Percentiles rank a stretch among this genome's conserved stretches.
These are phyloP conservation scores for Luehdorfia chinensis DNA, from an alignment of 1,140 invertebrate species.

Conservation along the genomic window DNA sequence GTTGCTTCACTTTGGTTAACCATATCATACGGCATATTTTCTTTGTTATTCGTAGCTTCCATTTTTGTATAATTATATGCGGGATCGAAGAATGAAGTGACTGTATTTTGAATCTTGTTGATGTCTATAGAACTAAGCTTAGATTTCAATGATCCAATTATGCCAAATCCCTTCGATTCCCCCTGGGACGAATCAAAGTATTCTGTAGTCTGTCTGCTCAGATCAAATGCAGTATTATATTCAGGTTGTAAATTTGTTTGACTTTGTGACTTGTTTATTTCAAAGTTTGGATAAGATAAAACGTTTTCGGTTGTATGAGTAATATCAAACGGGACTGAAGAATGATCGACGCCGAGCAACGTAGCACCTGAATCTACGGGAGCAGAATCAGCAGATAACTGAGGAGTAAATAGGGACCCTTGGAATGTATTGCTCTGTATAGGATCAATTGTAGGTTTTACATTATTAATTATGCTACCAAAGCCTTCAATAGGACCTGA, in stretches of 20 bases:
- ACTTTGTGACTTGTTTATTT: constrained; percentile 23
- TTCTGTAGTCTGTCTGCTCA: constrained; percentile 52
- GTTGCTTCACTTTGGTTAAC: neutral
- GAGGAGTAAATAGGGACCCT: constrained; percentile 49
- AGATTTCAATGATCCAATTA: constrained; percentile 67
- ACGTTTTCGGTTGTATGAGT: constrained; percentile 20
- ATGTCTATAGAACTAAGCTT: constrained; percentile 65
- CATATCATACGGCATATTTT: constrained; percentile 21
- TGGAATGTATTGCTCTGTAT: constrained; percentile 37
- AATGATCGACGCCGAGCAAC: constrained; percentile 11
- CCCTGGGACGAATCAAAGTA: constrained; percentile 35
- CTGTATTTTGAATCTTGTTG: constrained; percentile 68
- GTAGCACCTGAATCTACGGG: neutral
- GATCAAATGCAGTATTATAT: constrained; percentile 56
- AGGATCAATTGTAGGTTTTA: constrained; percentile 47
- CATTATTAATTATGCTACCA: constrained; percentile 56
- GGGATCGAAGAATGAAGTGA: constrained; percentile 72
- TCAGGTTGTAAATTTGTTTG: constrained; percentile 13
- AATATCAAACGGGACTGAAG: constrained; percentile 31
- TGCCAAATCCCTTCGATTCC: constrained; percentile 53
- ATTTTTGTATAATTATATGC: constrained; percentile 46
- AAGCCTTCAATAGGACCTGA: constrained; percentile 70
- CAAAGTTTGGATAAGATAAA: constrained; percentile 20
- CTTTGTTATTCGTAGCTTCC: constrained; percentile 21
- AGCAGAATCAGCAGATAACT: constrained; percentile 12